Evolutionary conservation across 2,888 invertebrate genomes (phyloP).

Genomic region (Frankliniella fusca): DNA sequence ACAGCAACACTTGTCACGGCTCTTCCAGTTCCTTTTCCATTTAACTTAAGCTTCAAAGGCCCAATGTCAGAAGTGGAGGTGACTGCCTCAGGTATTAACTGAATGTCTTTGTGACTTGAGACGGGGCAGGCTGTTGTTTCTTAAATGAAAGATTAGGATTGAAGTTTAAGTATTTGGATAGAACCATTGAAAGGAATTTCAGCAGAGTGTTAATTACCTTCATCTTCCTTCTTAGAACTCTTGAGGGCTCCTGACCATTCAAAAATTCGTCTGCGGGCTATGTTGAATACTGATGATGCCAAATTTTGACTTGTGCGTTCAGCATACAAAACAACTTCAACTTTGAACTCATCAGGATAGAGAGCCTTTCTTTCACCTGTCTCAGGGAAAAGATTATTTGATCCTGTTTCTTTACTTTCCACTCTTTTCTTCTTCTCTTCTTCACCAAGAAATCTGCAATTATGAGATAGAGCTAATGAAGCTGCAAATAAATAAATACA

Average conservation of each 20-base stretch:
- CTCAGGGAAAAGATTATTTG: background rate
- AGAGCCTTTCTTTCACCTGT: background rate
- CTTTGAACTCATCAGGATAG: background rate
- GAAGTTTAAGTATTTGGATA: too few species aligned
- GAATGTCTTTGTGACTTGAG: too few species aligned
- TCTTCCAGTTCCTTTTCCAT: background rate
- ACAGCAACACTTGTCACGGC: constrained; percentile 16
- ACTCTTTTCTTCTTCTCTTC: background rate
- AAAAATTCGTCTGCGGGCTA: background rate
- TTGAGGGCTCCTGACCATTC: background rate
- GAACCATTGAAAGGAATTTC: too few species aligned
- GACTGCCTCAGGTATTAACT: too few species aligned
- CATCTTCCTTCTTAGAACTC: background rate
- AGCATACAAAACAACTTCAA: constrained; percentile 13
- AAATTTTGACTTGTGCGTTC: background rate
- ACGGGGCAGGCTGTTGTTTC: too few species aligned
- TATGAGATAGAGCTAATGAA: background rate
- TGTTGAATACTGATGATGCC: background rate
- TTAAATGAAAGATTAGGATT: too few species aligned
- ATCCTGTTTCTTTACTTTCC: background rate
- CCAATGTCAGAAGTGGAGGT: too few species aligned
- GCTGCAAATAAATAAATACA: background rate
- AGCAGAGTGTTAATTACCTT: background rate
- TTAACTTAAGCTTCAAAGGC: background rate
- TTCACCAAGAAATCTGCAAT: background rate